These are phyloP conservation scores for Monopterus albus DNA, from an alignment of 2,113 vertebrate genomes.

Conservation along the genomic window DNA sequence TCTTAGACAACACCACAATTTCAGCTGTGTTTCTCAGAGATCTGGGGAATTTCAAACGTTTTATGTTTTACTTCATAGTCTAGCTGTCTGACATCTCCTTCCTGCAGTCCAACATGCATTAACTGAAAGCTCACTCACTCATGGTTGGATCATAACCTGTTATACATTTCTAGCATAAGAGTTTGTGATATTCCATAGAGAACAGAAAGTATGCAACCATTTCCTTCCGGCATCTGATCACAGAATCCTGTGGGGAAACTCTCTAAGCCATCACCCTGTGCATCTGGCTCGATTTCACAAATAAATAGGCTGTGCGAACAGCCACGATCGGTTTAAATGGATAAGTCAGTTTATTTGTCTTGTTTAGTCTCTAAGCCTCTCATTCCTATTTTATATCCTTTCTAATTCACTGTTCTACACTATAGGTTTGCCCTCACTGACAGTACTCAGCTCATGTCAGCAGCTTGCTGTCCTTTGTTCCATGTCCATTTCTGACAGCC, in stretches of 20 bases:
- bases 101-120: conserved; percentile 6
- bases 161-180: not conserved
- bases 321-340: conserved; percentile 35
- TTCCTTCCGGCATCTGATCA: conserved; percentile 36
- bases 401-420: conserved; percentile 28
- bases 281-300: conserved; percentile 66
- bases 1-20: conserved; percentile 36
- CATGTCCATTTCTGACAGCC: conserved; percentile 28
- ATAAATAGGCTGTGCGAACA: conserved; percentile 53
- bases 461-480: conserved; percentile 33
- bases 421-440: conserved; percentile 25
- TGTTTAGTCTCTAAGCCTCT: conserved; percentile 27
- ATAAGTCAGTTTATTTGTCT: conserved; percentile 40
- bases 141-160: not conserved
- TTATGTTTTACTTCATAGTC: not conserved
- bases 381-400: conserved; percentile 29
- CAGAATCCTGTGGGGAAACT: conserved; percentile 44
- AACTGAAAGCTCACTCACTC: not conserved
- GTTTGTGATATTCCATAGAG: conserved; percentile 5
- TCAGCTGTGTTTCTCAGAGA: conserved; percentile 41
- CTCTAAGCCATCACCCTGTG: conserved; percentile 10
- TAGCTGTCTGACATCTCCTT: not conserved
- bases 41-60: conserved; percentile 46
- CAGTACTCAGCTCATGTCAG: conserved; percentile 20
- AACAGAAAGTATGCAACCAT: conserved; percentile 25